Conservation (phyloP, 2,888 invertebrate genomes). For the Lobophora halterata region DNA sequence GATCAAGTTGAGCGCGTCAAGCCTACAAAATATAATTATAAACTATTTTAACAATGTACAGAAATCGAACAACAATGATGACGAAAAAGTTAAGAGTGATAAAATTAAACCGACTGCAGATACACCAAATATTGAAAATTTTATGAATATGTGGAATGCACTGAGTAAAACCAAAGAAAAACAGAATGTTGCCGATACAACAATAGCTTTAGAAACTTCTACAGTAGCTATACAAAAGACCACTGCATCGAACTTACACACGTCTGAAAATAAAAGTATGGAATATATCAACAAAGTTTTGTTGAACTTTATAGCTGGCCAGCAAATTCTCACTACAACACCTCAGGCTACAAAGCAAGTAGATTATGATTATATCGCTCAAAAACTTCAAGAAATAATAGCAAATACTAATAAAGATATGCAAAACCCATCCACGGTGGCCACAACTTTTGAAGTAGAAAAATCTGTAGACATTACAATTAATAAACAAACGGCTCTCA, state of each 20-base stretch:
- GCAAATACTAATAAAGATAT: constrained; percentile 5
- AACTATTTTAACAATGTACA: constrained; percentile 20
- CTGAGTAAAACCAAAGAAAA: constrained; percentile 6
- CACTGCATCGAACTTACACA: not conserved
- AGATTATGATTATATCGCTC: constrained; percentile 23
- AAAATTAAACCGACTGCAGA: constrained; percentile 1
- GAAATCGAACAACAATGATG: constrained; percentile 17
- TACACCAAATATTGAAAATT: constrained; percentile 3
- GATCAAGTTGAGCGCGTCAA: constrained; percentile 11
- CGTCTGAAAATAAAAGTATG: constrained; percentile 20
- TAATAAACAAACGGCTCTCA: not conserved
- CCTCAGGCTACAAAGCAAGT: constrained; percentile 17
- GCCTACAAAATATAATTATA: constrained; percentile 9
- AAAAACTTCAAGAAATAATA: constrained; percentile 28
- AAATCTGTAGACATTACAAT: not conserved
- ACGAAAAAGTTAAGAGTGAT: not conserved
- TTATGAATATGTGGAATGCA: constrained; percentile 10
- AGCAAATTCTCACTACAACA: constrained; percentile 23
- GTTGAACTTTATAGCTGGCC: constrained; percentile 35
- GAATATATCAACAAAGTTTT: constrained; percentile 39
- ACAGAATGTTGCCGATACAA: constrained; percentile 12
- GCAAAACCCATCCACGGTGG: not conserved
- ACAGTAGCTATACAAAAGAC: not conserved
- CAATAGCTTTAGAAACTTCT: not conserved
- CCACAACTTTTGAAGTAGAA: not conserved